Evolutionary conservation across 1,140 invertebrate genomes (phyloP).

Genomic region (Drosophila ogumai): DNA sequence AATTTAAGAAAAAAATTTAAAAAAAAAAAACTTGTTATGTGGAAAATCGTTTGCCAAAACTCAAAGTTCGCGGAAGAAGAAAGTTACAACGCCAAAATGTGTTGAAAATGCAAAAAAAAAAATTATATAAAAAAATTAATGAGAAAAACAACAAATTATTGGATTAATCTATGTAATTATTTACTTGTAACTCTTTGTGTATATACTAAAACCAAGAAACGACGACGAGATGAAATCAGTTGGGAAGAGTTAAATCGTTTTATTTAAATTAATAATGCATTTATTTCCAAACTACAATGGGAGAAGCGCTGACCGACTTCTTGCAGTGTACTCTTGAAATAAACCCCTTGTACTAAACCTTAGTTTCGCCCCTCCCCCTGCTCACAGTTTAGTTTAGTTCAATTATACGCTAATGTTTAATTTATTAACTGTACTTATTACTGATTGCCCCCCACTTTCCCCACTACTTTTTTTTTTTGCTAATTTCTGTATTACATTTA

Average conservation of each 20-base stretch:
- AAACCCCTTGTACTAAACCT: conserved; percentile 47
- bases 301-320: conserved; percentile 64
- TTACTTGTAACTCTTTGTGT: conserved; percentile 62
- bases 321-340: conserved; percentile 78
- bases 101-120: conserved; percentile 58
- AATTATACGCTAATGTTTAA: conserved; percentile 74
- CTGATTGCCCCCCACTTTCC: conserved; percentile 23
- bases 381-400: conserved; percentile 56
- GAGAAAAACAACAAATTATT: conserved; percentile 26
- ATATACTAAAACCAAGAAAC: conserved; percentile 63
- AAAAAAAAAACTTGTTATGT: conserved; percentile 16
- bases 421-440: conserved; percentile 83
- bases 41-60: conserved; percentile 68
- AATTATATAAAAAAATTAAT: conserved; percentile 15
- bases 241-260: conserved; percentile 37
- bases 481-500: conserved; percentile 69
- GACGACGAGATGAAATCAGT: not conserved
- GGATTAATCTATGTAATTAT: conserved; percentile 51
- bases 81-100: conserved; percentile 63
- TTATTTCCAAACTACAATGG: conserved; percentile 77
- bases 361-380: conserved; percentile 20
- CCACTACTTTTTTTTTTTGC: conserved; percentile 41
- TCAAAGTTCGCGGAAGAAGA: conserved; percentile 63
- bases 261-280: conserved; percentile 67
- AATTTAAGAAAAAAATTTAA: not conserved